These are phyloP conservation scores for Hydrozoanthus tunicans DNA, from an alignment of 64 coral and sea anemone genomes.

Conservation along the genomic window DNA sequence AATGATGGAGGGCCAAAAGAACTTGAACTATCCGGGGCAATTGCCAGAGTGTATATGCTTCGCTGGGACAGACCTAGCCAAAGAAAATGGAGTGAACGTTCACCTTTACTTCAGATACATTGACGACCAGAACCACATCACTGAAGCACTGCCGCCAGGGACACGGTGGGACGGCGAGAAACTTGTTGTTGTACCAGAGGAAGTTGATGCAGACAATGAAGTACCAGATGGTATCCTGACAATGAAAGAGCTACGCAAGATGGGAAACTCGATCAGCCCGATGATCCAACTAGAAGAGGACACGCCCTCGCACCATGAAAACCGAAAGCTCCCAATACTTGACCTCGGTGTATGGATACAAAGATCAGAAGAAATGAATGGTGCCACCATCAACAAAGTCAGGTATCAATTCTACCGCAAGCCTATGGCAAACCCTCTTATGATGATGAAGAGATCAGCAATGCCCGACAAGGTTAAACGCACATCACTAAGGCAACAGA, in stretches of 20 bases:
- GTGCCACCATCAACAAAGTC: conserved; percentile 13
- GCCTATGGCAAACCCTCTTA: conserved; percentile 27
- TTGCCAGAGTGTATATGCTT: conserved; percentile 10
- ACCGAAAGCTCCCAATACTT: conserved; percentile 27
- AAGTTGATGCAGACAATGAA: conserved; percentile 41
- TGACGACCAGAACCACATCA: conserved; percentile 26
- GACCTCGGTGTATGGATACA: conserved; percentile 48
- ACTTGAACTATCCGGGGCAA: conserved; percentile 23
- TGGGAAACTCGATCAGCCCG: conserved; percentile 57
- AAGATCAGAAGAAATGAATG: background rate
- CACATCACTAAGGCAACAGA: background rate
- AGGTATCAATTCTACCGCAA: conserved; percentile 37
- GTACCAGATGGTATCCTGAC: background rate
- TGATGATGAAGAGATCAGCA: conserved; percentile 30
- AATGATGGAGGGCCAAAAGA: background rate
- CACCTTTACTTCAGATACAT: conserved; percentile 17
- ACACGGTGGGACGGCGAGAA: conserved; percentile 34
- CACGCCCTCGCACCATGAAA: conserved; percentile 22
- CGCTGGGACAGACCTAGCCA: conserved; percentile 6
- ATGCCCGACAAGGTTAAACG: conserved; percentile 18
- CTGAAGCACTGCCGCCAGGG: conserved; percentile 15
- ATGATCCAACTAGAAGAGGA: conserved; percentile 49
- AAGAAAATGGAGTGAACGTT: background rate
- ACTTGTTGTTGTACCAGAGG: conserved; percentile 28
- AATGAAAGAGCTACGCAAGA: conserved; percentile 52